phyloP scores from a whole-genome alignment of 2,113 vertebrate species.

The Noturus placidus region DNA sequence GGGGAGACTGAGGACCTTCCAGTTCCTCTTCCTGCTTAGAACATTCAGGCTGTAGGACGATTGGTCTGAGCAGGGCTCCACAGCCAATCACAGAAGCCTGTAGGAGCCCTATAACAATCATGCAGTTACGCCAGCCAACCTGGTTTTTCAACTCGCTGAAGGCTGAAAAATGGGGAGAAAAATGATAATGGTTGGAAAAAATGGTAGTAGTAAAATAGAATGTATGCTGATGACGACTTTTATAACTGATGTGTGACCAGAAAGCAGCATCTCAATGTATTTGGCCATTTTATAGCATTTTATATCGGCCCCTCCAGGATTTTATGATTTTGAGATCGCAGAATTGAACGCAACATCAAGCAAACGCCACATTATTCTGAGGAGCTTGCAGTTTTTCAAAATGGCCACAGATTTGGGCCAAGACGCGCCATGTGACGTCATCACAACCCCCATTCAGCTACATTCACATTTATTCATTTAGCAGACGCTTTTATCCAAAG shows the following conservation, averaged over 20 bases:
- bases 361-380: too few species aligned
- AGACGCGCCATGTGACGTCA: too few species aligned
- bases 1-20: slow-evolving; percentile 47
- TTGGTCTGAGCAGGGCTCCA: slow-evolving; percentile 82
- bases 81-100: slow-evolving; percentile 83
- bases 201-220: neutral
- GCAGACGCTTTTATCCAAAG: too few species aligned
- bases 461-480: too few species aligned
- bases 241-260: neutral
- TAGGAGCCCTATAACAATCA: slow-evolving; percentile 80
- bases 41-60: slow-evolving; percentile 69
- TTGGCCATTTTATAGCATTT: neutral
- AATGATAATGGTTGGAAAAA: neutral
- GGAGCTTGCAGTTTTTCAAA: too few species aligned
- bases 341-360: too few species aligned
- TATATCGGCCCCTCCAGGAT: too few species aligned
- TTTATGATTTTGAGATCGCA: too few species aligned
- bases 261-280: neutral
- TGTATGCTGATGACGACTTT: neutral
- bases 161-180: slow-evolving; percentile 61
- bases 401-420: too few species aligned
- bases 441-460: too few species aligned
- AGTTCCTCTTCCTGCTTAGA: slow-evolving; percentile 43
- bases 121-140: slow-evolving; percentile 87
- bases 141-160: slow-evolving; percentile 81